phyloP scores from a whole-genome alignment of 2,888 invertebrate species.

The Eristalinus aeneus region DNA sequence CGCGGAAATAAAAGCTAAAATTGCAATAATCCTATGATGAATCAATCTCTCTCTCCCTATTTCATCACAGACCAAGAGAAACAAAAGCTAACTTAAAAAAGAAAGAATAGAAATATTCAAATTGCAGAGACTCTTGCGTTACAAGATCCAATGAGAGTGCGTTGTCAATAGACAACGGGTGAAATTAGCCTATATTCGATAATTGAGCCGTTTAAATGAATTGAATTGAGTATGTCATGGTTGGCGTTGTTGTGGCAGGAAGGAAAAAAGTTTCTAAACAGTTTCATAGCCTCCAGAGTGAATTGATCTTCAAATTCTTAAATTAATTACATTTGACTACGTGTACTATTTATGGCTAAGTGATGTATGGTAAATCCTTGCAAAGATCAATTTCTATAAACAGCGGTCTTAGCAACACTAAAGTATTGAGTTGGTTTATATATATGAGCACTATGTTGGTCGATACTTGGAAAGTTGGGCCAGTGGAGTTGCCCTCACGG shows the following conservation, averaged over 20 bases:
- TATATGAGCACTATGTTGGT: neutral
- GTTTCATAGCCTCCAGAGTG: constrained; percentile 19
- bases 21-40: constrained; percentile 39
- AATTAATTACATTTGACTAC: constrained; percentile 34
- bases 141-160: constrained; percentile 20
- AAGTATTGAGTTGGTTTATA: neutral
- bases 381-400: neutral
- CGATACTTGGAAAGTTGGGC: neutral
- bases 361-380: constrained; percentile 5
- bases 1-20: constrained; percentile 40
- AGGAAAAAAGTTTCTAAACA: neutral
- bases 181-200: constrained; percentile 63
- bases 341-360: constrained; percentile 22
- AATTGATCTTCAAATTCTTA: constrained; percentile 41
- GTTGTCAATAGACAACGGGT: constrained; percentile 7
- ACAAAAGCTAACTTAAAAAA: constrained; percentile 5
- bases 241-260: neutral
- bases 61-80: neutral
- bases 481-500: neutral
- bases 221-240: constrained; percentile 54
- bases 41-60: neutral
- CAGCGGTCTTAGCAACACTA: constrained; percentile 30
- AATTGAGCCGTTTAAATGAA: constrained; percentile 54
- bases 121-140: neutral
- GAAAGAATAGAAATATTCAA: constrained; percentile 4